Evolutionary conservation across 2,888 invertebrate genomes (phyloP).

Genomic region (Zygogramma bicolorata): DNA sequence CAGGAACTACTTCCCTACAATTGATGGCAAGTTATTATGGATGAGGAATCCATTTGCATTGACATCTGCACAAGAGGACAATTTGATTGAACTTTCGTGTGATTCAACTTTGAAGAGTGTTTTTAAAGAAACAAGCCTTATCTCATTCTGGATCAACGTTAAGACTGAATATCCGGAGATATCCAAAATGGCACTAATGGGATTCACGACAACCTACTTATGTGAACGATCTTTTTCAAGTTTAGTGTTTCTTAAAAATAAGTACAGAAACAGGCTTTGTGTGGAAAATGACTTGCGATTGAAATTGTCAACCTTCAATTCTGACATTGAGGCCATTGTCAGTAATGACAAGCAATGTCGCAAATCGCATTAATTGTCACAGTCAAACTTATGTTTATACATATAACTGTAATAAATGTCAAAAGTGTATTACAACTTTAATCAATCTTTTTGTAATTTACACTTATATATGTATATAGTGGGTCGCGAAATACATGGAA

Average conservation of each 20-base stretch:
- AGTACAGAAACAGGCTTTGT: conserved; percentile 22
- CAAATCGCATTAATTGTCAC: no score
- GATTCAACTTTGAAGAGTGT: conserved; percentile 27
- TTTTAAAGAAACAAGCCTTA: conserved; percentile 19
- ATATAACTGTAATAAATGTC: no score
- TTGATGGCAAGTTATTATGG: not conserved
- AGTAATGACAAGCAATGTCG: no score
- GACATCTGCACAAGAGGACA: conserved; percentile 22
- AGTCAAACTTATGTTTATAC: no score
- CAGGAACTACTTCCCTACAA: not conserved
- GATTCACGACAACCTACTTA: conserved; percentile 19
- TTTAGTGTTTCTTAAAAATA: conserved; percentile 13
- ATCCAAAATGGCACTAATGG: conserved; percentile 27
- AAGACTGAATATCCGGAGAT: conserved; percentile 27
- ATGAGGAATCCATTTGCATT: not conserved
- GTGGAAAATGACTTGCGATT: conserved; percentile 9
- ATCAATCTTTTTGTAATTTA: no score
- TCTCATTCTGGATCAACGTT: not conserved
- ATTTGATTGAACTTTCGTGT: conserved; percentile 33
- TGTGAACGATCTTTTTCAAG: not conserved
- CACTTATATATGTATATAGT: no score
- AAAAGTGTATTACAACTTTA: no score
- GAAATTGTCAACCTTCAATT: not conserved
- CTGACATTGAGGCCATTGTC: not conserved
- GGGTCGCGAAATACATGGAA: no score